These are phyloP conservation scores for Dendrocincla fuliginosa DNA, from an alignment of 2,797 vertebrate genomes.

Conservation along the genomic window DNA sequence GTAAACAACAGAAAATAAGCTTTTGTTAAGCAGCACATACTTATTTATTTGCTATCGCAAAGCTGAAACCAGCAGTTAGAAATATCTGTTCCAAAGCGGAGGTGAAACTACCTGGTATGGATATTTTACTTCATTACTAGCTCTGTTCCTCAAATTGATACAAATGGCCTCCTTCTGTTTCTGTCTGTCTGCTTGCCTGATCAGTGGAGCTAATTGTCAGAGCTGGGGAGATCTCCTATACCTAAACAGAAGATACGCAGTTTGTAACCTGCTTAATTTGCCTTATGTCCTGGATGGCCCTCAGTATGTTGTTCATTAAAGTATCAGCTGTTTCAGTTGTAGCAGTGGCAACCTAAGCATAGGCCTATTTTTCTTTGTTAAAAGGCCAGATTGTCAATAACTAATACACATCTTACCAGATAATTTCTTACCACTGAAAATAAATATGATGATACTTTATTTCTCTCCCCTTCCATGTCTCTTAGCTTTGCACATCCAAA, in stretches of 20 bases:
- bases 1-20: constrained; percentile 63
- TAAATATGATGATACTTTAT: neutral
- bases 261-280: constrained; percentile 81
- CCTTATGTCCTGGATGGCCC: constrained; percentile 81
- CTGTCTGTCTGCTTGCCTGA: constrained; percentile 77
- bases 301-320: constrained; percentile 83
- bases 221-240: constrained; percentile 71
- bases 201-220: constrained; percentile 76
- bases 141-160: constrained; percentile 82
- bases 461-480: neutral
- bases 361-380: constrained; percentile 83
- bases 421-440: constrained; percentile 5
- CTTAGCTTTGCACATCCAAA: neutral
- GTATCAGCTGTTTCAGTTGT: constrained; percentile 79
- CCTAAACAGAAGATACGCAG: constrained; percentile 77
- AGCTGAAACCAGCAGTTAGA: constrained; percentile 32
- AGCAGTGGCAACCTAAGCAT: constrained; percentile 70
- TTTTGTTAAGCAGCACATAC: constrained; percentile 41
- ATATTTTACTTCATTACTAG: constrained; percentile 79
- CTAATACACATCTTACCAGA: constrained; percentile 60
- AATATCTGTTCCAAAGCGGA: constrained; percentile 65
- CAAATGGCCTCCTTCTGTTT: constrained; percentile 84
- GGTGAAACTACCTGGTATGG: constrained; percentile 67
- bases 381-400: constrained; percentile 78
- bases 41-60: constrained; percentile 22